Percentiles rank a stretch among this genome's conserved stretches.
These are phyloP conservation scores for Cnemophilus loriae DNA, from an alignment of 2,113 vertebrate species.

Conservation along the genomic window DNA sequence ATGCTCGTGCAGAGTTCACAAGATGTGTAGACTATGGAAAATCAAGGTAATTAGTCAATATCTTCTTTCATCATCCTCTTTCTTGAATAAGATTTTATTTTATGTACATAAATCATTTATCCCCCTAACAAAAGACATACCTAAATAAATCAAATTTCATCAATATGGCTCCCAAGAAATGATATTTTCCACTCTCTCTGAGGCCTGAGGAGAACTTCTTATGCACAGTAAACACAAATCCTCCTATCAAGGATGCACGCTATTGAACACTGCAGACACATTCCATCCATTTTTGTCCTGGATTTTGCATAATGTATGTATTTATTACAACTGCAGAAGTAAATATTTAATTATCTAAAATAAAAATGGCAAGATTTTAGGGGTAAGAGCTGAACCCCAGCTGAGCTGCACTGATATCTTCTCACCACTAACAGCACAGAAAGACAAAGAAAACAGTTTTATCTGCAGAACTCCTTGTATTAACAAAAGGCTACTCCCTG, in stretches of 20 bases:
- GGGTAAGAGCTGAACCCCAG: not conserved
- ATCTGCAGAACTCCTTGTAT: not conserved
- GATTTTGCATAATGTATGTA: not conserved
- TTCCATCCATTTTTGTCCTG: not conserved
- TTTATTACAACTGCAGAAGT: not conserved
- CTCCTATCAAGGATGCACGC: not conserved
- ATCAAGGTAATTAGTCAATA: not conserved
- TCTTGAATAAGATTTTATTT: not conserved
- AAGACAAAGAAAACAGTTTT: not conserved
- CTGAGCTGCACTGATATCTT: not conserved
- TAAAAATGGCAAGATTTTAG: not conserved
- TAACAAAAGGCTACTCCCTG: conserved; percentile 1
- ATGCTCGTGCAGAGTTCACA: not conserved
- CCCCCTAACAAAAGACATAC: not conserved
- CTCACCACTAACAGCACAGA: not conserved
- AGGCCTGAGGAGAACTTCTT: not conserved
- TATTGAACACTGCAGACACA: not conserved
- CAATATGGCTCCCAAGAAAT: not conserved
- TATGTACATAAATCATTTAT: not conserved
- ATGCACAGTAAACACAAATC: not conserved
- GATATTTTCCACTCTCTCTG: not conserved
- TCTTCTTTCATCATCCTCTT: not conserved
- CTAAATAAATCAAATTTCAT: not conserved
- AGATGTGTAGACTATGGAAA: not conserved
- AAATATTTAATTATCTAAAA: not conserved